Evolutionary conservation across 2,888 invertebrate species (phyloP).

Genomic region (Gandaritis pyraliata): DNA sequence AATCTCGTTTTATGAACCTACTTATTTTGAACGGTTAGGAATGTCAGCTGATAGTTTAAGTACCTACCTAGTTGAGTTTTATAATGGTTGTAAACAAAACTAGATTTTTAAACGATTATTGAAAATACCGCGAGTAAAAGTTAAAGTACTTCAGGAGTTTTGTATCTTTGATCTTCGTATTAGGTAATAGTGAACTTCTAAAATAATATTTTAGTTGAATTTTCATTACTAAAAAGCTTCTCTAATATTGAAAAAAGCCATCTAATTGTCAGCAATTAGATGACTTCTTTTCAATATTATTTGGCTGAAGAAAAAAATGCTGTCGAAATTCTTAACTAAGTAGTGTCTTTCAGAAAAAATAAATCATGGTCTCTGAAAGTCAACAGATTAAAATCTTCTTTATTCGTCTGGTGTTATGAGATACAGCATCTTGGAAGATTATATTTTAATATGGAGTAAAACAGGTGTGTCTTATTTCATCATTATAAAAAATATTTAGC

Average conservation of each 20-base stretch:
- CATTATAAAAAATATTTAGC: slow-evolving; percentile 32
- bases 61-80: slow-evolving; percentile 1
- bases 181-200: no score
- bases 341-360: not conserved
- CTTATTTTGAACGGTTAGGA: slow-evolving; percentile 10
- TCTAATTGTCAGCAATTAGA: no score
- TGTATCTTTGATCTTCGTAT: no score
- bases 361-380: slow-evolving; percentile 51
- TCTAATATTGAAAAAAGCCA: no score
- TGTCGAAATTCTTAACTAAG: not conserved
- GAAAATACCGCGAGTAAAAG: not conserved
- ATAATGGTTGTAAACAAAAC: not conserved
- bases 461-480: slow-evolving; percentile 48
- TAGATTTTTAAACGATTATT: not conserved
- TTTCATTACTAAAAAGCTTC: no score
- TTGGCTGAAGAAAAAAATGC: no score
- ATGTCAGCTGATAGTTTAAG: slow-evolving; percentile 5
- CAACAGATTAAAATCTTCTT: slow-evolving; percentile 67
- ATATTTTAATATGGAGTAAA: slow-evolving; percentile 54
- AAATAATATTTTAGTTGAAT: no score
- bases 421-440: slow-evolving; percentile 55
- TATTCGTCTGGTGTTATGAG: slow-evolving; percentile 60
- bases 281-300: no score
- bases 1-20: slow-evolving; percentile 12
- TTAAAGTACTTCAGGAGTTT: no score